Conservation (phyloP, 1,140 invertebrate species). For the Mesaphorura yosii region DNA sequence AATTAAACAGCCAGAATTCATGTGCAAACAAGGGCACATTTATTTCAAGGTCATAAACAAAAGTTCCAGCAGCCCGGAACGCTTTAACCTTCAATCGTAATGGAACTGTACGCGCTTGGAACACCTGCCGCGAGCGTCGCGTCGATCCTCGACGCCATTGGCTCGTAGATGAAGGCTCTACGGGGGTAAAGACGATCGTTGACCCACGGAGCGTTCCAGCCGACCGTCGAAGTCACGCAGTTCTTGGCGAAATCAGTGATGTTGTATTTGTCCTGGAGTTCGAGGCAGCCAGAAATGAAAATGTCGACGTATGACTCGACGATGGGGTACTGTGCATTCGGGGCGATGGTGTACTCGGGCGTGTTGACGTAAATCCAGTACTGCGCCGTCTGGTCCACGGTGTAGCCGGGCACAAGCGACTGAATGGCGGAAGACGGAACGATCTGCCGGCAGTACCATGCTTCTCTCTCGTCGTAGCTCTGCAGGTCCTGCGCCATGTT, state of each 20-base stretch:
- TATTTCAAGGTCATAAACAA: no score
- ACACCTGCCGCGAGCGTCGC: not conserved
- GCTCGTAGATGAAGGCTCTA: not conserved
- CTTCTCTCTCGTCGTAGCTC: conserved; percentile 15
- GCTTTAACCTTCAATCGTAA: conserved; percentile 12
- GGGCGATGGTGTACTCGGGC: not conserved
- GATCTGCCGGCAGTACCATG: conserved; percentile 11
- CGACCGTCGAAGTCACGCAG: conserved; percentile 3
- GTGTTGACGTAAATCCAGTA: conserved; percentile 20
- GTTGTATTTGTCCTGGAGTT: conserved; percentile 9
- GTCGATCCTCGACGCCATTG: conserved; percentile 1
- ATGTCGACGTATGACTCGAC: conserved; percentile 21
- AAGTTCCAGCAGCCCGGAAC: no score
- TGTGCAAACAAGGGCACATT: no score
- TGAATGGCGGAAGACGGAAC: not conserved
- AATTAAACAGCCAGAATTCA: no score
- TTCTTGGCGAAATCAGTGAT: not conserved
- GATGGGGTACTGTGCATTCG: conserved; percentile 14
- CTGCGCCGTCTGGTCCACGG: conserved; percentile 1
- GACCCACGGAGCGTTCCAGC: conserved; percentile 9
- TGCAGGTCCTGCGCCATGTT: not conserved
- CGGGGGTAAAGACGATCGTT: conserved; percentile 12
- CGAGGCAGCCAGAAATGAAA: conserved; percentile 16
- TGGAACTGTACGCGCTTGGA: not conserved
- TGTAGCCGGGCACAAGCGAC: not conserved